phyloP scores from a whole-genome alignment of 1,140 invertebrate species.

The Hylyphantes graminicola region DNA sequence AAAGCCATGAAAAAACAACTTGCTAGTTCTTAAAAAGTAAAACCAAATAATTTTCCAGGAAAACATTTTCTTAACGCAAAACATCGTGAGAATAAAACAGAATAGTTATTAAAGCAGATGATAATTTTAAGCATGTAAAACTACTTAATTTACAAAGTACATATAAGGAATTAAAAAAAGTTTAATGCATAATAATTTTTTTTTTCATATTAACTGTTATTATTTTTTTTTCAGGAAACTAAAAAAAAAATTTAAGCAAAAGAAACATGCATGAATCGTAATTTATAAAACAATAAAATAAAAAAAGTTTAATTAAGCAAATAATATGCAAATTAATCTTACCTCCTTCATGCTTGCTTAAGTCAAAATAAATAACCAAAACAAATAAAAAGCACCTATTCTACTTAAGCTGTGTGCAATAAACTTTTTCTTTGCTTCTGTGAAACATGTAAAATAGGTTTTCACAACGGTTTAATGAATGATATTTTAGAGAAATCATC shows the following conservation, averaged over 20 bases:
- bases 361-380: conserved; percentile 37
- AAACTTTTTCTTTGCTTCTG: not conserved
- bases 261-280: not conserved
- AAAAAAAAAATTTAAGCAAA: not conserved
- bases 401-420: not conserved
- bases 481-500: not conserved
- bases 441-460: not conserved
- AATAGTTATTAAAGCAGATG: too few relatives aligned
- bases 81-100: too few relatives aligned
- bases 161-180: too few relatives aligned
- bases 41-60: too few relatives aligned
- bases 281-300: not conserved
- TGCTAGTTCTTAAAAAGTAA: too few relatives aligned
- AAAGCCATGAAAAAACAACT: too few relatives aligned
- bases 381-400: not conserved
- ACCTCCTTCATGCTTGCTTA: conserved; percentile 11
- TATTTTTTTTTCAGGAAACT: too few relatives aligned
- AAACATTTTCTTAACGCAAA: too few relatives aligned
- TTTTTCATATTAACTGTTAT: too few relatives aligned
- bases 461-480: not conserved
- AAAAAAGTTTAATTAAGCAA: not conserved
- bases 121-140: too few relatives aligned
- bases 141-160: too few relatives aligned
- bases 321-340: conserved; percentile 27
- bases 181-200: too few relatives aligned